These are phyloP conservation scores for Phrynocephalus versicolor DNA, from an alignment of 2,113 vertebrate genomes.

Conservation along the genomic window DNA sequence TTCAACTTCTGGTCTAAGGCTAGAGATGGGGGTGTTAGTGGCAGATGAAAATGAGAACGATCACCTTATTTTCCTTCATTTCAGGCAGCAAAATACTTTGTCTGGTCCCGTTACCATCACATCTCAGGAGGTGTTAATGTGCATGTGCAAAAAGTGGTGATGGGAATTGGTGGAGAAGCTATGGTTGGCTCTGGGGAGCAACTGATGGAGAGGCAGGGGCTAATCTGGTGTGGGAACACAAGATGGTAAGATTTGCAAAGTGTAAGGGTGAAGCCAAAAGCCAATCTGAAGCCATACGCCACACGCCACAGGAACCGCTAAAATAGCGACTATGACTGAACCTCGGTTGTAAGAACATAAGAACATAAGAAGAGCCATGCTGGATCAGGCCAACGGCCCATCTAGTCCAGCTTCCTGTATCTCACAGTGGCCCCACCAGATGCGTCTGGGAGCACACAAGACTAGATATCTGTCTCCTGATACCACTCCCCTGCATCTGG, in stretches of 20 bases:
- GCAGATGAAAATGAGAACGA: neutral
- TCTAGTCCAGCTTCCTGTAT: too few species aligned
- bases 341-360: too few species aligned
- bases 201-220: too few species aligned
- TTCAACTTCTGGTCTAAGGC: neutral
- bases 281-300: too few species aligned
- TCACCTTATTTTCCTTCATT: neutral
- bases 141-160: neutral
- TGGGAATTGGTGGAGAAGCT: neutral
- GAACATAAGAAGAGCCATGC: too few species aligned
- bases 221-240: neutral
- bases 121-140: neutral
- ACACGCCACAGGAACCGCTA: too few species aligned
- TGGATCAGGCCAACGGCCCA: too few species aligned
- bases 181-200: neutral
- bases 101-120: neutral
- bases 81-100: neutral
- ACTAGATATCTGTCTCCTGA: too few species aligned
- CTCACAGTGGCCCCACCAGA: too few species aligned
- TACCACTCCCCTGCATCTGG: too few species aligned
- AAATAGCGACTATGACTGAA: too few species aligned
- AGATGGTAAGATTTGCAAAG: neutral
- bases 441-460: too few species aligned
- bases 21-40: neutral
- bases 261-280: neutral